These are phyloP conservation scores for Galerucella nymphaeae DNA, from an alignment of 2,888 invertebrate genomes.

Conservation along the genomic window DNA sequence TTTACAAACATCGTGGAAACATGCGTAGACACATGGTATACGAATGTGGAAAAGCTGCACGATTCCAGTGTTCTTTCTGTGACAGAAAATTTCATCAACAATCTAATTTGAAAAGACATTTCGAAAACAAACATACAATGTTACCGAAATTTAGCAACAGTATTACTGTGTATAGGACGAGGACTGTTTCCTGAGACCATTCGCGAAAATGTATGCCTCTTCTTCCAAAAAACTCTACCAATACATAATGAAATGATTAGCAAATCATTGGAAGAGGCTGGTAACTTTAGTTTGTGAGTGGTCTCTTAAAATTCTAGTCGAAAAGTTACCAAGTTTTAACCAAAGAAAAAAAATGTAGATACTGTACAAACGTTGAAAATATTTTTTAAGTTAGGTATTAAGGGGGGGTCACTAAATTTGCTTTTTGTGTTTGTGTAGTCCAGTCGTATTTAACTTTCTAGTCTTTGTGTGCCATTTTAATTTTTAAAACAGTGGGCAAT, in stretches of 20 bases:
- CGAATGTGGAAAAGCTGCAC: slow-evolving; percentile 68
- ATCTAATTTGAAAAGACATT: slow-evolving; percentile 64
- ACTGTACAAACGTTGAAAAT: slow-evolving; percentile 12
- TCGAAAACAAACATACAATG: slow-evolving; percentile 59
- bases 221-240: slow-evolving; percentile 1
- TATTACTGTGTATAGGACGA: slow-evolving; percentile 57
- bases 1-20: slow-evolving; percentile 84
- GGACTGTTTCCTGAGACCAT: slow-evolving; percentile 40
- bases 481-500: background rate
- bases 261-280: background rate
- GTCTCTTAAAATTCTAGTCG: slow-evolving; percentile 2
- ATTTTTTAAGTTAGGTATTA: slow-evolving; percentile 6
- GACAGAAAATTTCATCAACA: slow-evolving; percentile 71
- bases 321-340: background rate
- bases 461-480: slow-evolving; percentile 35
- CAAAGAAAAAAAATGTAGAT: slow-evolving; percentile 16
- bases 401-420: slow-evolving; percentile 5
- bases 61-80: slow-evolving; percentile 62
- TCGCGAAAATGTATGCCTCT: slow-evolving; percentile 21
- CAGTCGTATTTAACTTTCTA: slow-evolving; percentile 26
- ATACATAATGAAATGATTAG: background rate
- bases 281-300: background rate
- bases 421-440: slow-evolving; percentile 6
- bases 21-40: slow-evolving; percentile 78
- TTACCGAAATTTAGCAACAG: slow-evolving; percentile 57